Base-by-base conservation (phyloP, 1,140 invertebrate genomes). In the Neodiprion virginianus region DNA sequence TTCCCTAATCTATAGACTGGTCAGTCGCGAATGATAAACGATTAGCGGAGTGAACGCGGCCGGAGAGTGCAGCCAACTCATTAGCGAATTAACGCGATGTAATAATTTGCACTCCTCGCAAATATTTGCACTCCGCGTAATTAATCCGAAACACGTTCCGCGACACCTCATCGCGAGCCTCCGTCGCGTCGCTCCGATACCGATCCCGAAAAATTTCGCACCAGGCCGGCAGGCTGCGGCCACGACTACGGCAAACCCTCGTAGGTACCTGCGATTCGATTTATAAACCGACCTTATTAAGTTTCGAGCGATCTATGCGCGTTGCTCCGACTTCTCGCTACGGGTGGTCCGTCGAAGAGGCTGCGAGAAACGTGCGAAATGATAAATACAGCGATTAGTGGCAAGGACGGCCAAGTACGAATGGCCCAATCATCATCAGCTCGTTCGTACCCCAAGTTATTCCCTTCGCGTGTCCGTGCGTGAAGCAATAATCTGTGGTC, bases 361-460 rank as follows among this genome's bases (percentile, higher is more conserved):
- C 8, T 61, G 78, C 77, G 79, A 80, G 82, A 82, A 83, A 72
- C 72, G 73, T 71, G 72, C 71, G 71, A 78, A 81, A 80, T 85
- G 83, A 85, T 86, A 84, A 86, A 86, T 86, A 82, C 82, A 81
- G 80, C 82, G 84, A 86, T 86, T 85, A 86, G 72, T 49, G 76
- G 68, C 67, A 74, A 73, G 68, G 77, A 75, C 73, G 23, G 72
- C 23, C 48, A 74, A 14, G 71, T 11, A 40, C 40, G 78, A 81
- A 83, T 79, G 78, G 79, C 80, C 80, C 82, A 84, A 84, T 84
- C 81, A 83, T 84, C 78, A 78, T 79, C 77, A 83, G 79, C 74
- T 74, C 74, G 76, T 79, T 75, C 75, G 71, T 79, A 73, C 78
- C 5, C 21, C 5, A 23, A 69, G 21, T 69, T 69, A 11, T 47